phyloP scores from a whole-genome alignment of 2,888 invertebrate species.

The Hirtodrosophila alboralis region DNA sequence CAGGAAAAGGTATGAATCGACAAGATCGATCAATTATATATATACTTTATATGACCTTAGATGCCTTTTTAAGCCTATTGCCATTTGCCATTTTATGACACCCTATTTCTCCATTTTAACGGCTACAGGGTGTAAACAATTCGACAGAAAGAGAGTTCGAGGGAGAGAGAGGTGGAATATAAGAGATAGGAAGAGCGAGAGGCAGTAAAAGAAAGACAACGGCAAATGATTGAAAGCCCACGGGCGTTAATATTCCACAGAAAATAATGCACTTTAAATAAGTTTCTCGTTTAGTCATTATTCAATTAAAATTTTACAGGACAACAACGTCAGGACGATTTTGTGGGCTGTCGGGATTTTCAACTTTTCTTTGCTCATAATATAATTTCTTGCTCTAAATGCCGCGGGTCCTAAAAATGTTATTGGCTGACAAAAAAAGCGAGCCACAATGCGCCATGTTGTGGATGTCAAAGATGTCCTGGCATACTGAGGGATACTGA shows the following conservation, averaged over 20 bases:
- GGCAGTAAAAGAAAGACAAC: conserved; percentile 7
- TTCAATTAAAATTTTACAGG: conserved; percentile 65
- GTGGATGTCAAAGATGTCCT: conserved; percentile 20
- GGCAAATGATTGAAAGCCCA: conserved; percentile 52
- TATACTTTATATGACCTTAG: no score
- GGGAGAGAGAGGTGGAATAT: no score
- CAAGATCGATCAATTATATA: no score
- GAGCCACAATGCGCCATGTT: conserved; percentile 30
- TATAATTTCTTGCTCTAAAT: conserved; percentile 39
- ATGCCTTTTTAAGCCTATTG: no score
- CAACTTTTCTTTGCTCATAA: conserved; percentile 33
- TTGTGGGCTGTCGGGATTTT: background rate
- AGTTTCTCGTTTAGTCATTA: conserved; percentile 62
- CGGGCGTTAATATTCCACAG: conserved; percentile 36
- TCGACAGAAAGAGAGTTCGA: background rate
- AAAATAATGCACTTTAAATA: conserved; percentile 65
- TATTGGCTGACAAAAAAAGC: conserved; percentile 51
- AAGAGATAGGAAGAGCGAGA: no score
- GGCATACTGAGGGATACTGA: conserved; percentile 5
- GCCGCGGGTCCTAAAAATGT: conserved; percentile 45
- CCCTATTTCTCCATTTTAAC: no score
- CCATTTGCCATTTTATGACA: no score
- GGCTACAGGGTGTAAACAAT: conserved; percentile 2
- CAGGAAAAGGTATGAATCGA: no score
- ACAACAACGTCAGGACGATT: conserved; percentile 10